Base-by-base conservation (phyloP, 2,797 vertebrate species). In the Ctenopoma kingsleyae region DNA sequence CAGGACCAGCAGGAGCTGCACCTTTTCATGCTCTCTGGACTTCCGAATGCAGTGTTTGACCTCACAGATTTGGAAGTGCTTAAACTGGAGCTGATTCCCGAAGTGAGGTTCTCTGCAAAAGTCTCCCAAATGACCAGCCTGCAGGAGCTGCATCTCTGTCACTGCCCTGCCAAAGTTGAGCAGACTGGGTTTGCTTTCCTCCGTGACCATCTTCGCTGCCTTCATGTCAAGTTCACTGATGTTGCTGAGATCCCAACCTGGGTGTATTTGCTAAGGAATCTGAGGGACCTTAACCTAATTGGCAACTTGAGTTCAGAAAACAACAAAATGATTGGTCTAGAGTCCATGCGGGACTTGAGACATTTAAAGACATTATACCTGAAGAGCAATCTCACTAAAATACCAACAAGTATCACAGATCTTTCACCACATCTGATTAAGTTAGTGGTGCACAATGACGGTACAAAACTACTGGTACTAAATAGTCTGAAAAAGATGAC, bases 401-500 rank as follows among this genome's bases (percentile, higher is more conserved):
- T 99, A 49, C 98, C 98, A 76, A 96, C 97, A 47, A 98, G 98
- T 88, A 95, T 99, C 81, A 97, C 97, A 0, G 98, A 99, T 79
- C 95, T 99, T 67, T 96, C 98, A 0, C 96, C 96, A 0, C 98
- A 99, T 91, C 94, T 99, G 67, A 94, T 95, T 8, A 97, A 94
- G 89, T 85, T 99, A 41, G 93, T 97, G 51, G 95, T 99, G 87
- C 96, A 99, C 84, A 99, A 99, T 6, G 98, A 99, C 2, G 98
- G 98, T 73, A 99, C 96, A 25, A 98, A 98, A 87, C 94, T 99
- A 43, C 19, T 98, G 85, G 96, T 98, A 59, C 93, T 99, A 40
- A 99, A 99, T 88, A 98, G 96, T 92, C 94, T 99, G 91, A 99
- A 99, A 92, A 99, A 99, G 90, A 98, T 99, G 96, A 96, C 95